phyloP scores from a whole-genome alignment of 2,888 invertebrate genomes.

The Leucophenga maculata region DNA sequence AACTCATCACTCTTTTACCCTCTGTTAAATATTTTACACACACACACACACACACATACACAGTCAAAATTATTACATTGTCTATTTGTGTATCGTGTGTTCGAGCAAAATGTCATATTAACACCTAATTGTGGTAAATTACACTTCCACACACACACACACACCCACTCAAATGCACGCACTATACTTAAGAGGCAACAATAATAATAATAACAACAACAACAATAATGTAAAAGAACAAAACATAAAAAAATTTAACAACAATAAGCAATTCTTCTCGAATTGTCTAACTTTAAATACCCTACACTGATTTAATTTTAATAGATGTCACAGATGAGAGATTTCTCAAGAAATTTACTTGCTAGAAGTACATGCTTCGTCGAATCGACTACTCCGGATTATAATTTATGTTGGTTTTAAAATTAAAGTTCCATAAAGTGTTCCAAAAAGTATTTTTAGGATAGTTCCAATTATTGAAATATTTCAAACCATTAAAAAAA shows the following conservation, averaged over 20 bases:
- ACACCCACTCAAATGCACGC: neutral
- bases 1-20: too few relatives aligned
- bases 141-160: neutral
- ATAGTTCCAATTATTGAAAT: too few relatives aligned
- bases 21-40: neutral
- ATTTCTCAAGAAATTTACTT: too few relatives aligned
- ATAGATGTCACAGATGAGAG: too few relatives aligned
- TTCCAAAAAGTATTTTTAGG: too few relatives aligned
- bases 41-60: neutral
- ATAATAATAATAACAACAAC: neutral
- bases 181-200: conserved; percentile 1
- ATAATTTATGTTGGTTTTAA: too few relatives aligned
- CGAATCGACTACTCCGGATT: too few relatives aligned
- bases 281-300: too few relatives aligned
- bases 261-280: neutral
- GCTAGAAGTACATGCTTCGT: too few relatives aligned
- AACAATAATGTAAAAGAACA: neutral
- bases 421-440: too few relatives aligned
- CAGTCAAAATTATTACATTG: conserved; percentile 38
- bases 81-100: conserved; percentile 39
- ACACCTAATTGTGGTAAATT: conserved; percentile 57
- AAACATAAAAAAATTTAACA: conserved; percentile 2
- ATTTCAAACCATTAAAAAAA: too few relatives aligned
- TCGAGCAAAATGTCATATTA: conserved; percentile 55
- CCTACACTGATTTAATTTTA: too few relatives aligned